phyloP scores from a whole-genome alignment of 2,888 invertebrate species.

The Lasius fuliginosus region DNA sequence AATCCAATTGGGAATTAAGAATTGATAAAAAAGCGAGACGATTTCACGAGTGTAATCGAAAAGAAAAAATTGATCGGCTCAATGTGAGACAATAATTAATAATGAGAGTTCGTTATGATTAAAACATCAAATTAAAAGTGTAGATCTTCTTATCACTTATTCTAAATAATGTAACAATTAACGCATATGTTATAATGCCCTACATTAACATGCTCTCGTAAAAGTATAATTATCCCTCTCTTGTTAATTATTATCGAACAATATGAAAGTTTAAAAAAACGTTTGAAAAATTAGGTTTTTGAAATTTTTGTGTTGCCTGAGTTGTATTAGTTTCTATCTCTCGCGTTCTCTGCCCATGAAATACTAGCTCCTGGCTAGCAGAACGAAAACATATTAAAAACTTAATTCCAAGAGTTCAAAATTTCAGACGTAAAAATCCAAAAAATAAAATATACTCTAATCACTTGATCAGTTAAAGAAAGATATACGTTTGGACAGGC shows the following conservation, averaged over 20 bases:
- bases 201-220: slow-evolving; percentile 63
- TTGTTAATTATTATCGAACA: neutral
- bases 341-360: slow-evolving; percentile 40
- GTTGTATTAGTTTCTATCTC: neutral
- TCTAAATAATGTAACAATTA: slow-evolving; percentile 53
- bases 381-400: slow-evolving; percentile 39
- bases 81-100: slow-evolving; percentile 56
- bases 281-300: slow-evolving; percentile 7
- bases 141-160: slow-evolving; percentile 24
- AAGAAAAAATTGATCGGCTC: slow-evolving; percentile 50
- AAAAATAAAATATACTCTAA: slow-evolving; percentile 26
- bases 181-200: slow-evolving; percentile 79
- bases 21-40: slow-evolving; percentile 33
- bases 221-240: neutral
- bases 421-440: neutral
- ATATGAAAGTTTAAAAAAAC: neutral
- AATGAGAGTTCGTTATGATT: slow-evolving; percentile 15
- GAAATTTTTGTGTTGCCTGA: neutral
- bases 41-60: slow-evolving; percentile 48
- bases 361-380: slow-evolving; percentile 53
- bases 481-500: no score
- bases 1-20: neutral
- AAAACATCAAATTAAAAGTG: slow-evolving; percentile 43
- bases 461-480: slow-evolving; percentile 1
- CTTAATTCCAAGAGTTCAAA: neutral